These are phyloP conservation scores for Cossypha caffra DNA, from an alignment of 2,797 vertebrate species.

Conservation along the genomic window DNA sequence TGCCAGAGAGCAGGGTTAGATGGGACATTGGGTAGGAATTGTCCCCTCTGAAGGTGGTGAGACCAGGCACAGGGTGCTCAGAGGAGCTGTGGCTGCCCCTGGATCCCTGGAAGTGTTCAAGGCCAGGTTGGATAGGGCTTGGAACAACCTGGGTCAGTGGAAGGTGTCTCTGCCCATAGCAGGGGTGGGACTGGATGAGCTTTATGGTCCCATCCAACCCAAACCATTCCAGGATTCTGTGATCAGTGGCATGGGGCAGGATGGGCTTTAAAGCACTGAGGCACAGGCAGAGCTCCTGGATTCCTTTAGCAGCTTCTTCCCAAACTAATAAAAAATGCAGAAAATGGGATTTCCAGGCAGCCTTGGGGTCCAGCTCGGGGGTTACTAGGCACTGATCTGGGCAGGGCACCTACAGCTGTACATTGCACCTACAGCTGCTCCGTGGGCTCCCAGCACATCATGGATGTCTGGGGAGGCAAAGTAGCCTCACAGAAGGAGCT, in stretches of 20 bases:
- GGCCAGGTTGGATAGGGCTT: rapidly evolving
- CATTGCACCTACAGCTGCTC: not conserved
- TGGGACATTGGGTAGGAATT: not conserved
- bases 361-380: not conserved
- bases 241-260: not conserved
- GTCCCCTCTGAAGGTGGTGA: not conserved
- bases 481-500: not conserved
- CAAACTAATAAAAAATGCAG: not conserved
- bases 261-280: not conserved
- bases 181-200: not conserved
- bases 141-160: not conserved
- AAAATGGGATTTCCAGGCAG: not conserved
- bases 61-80: not conserved
- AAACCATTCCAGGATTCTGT: not conserved
- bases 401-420: not conserved
- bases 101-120: not conserved
- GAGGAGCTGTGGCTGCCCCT: not conserved
- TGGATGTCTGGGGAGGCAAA: not conserved
- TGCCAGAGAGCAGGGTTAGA: not conserved
- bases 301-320: not conserved
- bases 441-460: rapidly evolving
- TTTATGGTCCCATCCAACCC: not conserved
- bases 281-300: not conserved
- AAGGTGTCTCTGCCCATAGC: not conserved
- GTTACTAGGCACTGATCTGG: not conserved